phyloP scores from a whole-genome alignment of 2,797 vertebrate genomes.

The Vipera ursinii region DNA sequence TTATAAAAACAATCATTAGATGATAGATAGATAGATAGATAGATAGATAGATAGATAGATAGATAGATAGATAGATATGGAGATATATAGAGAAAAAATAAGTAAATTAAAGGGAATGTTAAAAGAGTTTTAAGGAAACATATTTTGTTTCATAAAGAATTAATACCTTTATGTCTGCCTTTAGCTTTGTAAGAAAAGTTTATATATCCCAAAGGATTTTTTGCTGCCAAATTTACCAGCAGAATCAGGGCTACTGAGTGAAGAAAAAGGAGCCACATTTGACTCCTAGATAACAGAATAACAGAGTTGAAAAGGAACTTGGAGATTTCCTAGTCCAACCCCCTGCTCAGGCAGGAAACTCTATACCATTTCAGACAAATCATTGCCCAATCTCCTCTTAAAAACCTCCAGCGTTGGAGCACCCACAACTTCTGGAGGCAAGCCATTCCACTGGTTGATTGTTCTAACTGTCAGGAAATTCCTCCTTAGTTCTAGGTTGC shows the following conservation, averaged over 20 bases:
- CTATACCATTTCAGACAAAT: neutral
- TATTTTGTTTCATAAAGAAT: neutral
- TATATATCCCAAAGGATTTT: neutral
- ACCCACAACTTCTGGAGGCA: no score
- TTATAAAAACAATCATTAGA: neutral
- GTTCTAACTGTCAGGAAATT: neutral
- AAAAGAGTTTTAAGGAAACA: neutral
- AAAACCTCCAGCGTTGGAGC: neutral
- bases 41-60: no score
- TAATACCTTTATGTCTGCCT: neutral
- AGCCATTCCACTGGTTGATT: no score
- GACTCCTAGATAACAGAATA: neutral
- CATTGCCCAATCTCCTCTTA: neutral
- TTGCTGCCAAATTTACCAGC: neutral
- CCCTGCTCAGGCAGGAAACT: neutral
- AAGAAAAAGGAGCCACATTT: neutral
- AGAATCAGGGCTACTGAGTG: neutral
- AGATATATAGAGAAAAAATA: neutral
- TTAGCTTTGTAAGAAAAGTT: neutral
- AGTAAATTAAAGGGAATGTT: neutral
- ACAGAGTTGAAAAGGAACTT: neutral
- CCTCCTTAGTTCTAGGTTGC: neutral
- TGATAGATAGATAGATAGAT: neutral
- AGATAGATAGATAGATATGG: no score
- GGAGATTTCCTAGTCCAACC: neutral